phyloP scores from a whole-genome alignment of 2,888 invertebrate species.

The Hoplodrina ambigua region DNA sequence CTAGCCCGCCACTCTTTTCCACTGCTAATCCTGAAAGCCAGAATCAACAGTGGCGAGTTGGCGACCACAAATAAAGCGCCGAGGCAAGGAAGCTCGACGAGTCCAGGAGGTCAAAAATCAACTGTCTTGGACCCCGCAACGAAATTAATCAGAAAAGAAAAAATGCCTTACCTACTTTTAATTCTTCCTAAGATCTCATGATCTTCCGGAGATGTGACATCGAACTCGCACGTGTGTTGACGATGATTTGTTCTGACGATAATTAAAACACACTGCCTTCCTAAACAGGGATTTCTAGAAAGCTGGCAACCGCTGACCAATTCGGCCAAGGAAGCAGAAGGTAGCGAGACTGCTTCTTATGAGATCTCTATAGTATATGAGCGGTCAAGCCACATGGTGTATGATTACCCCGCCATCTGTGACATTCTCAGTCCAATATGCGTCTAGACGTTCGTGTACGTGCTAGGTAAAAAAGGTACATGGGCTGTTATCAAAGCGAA shows the following conservation, averaged over 20 bases:
- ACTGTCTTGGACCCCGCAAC: too few relatives aligned
- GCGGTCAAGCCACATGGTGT: not conserved
- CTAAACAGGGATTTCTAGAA: not conserved
- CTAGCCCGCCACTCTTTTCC: too few relatives aligned
- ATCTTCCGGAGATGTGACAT: not conserved
- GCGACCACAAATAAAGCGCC: too few relatives aligned
- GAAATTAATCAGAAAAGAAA: too few relatives aligned
- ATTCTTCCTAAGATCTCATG: not conserved
- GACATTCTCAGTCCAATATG: slow-evolving; percentile 2
- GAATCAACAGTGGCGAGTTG: too few relatives aligned
- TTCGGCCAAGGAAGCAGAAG: not conserved
- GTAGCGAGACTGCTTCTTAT: not conserved
- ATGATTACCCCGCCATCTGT: not conserved
- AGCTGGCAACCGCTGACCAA: not conserved
- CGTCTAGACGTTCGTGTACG: slow-evolving; percentile 11
- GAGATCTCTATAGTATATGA: not conserved
- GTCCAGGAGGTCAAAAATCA: too few relatives aligned
- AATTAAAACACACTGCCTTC: not conserved
- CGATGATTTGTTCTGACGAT: not conserved
- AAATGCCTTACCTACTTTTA: too few relatives aligned
- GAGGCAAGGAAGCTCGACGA: too few relatives aligned
- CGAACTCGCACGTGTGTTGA: not conserved
- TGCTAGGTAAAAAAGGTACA: slow-evolving; percentile 7
- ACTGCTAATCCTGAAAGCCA: too few relatives aligned
- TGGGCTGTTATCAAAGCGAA: slow-evolving; percentile 36